Evolutionary conservation across 2,113 vertebrate genomes (phyloP).

Genomic region (Arizona elegans): DNA sequence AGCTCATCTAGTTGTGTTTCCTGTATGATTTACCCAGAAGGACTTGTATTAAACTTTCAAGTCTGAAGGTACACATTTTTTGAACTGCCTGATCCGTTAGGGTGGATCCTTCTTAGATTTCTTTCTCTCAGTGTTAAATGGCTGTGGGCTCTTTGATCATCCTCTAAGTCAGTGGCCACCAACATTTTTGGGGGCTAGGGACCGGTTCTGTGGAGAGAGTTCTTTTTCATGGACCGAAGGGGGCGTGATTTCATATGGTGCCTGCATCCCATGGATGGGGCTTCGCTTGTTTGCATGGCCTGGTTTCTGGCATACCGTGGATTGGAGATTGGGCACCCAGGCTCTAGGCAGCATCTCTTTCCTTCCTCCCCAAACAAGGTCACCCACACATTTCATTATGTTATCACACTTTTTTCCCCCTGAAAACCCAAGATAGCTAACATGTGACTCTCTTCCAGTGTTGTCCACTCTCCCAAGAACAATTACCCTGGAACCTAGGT

Average conservation of each 20-base stretch:
- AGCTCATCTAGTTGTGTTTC: no score
- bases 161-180: not conserved
- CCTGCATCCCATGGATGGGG: not conserved
- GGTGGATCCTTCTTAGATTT: no score
- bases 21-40: no score
- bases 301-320: not conserved
- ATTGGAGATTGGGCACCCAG: rapidly evolving
- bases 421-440: not conserved
- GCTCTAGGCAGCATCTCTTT: no score
- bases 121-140: not conserved
- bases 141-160: not conserved
- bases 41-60: no score
- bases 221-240: not conserved
- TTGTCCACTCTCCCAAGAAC: not conserved
- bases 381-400: not conserved
- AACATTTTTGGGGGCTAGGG: not conserved
- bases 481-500: not conserved
- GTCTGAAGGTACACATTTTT: no score
- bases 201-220: not conserved
- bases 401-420: not conserved
- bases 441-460: not conserved
- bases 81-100: no score
- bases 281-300: not conserved
- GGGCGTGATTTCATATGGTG: not conserved
- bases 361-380: not conserved